Percentiles rank a stretch among this genome's conserved stretches.
These are phyloP conservation scores for Dysidea cf. avara DNA, from an alignment of 37 sponge, comb jelly and placozoan genomes.

Conservation along the genomic window DNA sequence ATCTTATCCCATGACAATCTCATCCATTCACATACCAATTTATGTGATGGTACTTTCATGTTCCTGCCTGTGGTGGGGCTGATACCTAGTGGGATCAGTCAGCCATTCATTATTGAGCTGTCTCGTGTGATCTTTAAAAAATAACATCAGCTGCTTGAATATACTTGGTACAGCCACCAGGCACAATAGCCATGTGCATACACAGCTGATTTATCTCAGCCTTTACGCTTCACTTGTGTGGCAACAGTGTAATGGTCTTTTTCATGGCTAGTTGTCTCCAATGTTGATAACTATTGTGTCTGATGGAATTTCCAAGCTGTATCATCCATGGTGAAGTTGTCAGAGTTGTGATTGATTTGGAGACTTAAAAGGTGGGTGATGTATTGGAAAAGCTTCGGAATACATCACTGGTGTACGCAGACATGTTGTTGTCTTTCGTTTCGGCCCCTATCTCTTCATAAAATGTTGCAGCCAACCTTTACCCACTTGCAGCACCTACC, in stretches of 20 bases:
- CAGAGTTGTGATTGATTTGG: too few species aligned
- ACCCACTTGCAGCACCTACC: too few species aligned
- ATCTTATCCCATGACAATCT: background rate
- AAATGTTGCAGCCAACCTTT: too few species aligned
- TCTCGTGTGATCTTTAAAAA: background rate
- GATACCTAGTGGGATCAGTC: background rate
- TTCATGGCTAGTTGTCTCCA: background rate
- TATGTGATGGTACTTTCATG: background rate
- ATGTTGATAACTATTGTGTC: too few species aligned
- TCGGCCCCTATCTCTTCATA: too few species aligned
- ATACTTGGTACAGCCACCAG: background rate
- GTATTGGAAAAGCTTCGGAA: too few species aligned
- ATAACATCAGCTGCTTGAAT: background rate
- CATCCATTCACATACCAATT: background rate
- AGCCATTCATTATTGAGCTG: background rate
- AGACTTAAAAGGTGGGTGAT: too few species aligned
- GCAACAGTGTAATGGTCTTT: background rate
- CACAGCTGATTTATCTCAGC: background rate
- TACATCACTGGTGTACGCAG: too few species aligned
- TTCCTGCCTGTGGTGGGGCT: constrained; percentile 16
- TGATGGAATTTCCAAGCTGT: too few species aligned
- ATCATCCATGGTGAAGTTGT: too few species aligned
- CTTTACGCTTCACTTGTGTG: background rate
- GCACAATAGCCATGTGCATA: background rate
- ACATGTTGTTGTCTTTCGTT: too few species aligned